These are phyloP conservation scores for Clunio marinus DNA, from an alignment of 2,888 invertebrate genomes.

Conservation along the genomic window DNA sequence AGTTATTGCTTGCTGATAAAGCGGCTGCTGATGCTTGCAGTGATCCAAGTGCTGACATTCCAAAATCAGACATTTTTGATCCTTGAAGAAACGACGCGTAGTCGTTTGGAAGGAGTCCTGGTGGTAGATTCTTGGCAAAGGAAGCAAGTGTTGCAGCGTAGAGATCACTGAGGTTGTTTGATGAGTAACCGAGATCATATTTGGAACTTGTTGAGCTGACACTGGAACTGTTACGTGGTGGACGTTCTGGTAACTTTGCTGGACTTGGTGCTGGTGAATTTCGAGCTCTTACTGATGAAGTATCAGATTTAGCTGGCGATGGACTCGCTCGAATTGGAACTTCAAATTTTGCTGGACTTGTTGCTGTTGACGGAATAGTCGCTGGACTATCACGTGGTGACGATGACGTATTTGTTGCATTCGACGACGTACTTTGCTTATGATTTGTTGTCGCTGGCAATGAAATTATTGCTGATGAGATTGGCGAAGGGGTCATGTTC, in stretches of 20 bases:
- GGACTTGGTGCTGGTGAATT: constrained; percentile 55
- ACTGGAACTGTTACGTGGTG: constrained; percentile 22
- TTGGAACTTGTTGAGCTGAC: constrained; percentile 30
- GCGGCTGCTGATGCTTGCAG: constrained; percentile 28
- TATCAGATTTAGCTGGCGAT: constrained; percentile 57
- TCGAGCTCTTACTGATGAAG: constrained; percentile 57
- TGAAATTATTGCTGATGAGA: constrained; percentile 44
- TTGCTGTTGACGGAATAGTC: constrained; percentile 50
- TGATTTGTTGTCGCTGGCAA: constrained; percentile 46
- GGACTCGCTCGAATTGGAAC: constrained; percentile 58
- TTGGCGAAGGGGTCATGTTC: constrained; percentile 51
- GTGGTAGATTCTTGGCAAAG: constrained; percentile 48
- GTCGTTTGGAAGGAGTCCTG: constrained; percentile 49
- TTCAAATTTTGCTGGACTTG: constrained; percentile 54
- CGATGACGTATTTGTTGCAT: constrained; percentile 43
- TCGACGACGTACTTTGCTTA: constrained; percentile 11
- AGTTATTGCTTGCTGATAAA: constrained; percentile 20
- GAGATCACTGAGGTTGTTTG: constrained; percentile 45
- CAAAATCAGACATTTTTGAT: constrained; percentile 30
- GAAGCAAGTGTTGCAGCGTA: constrained; percentile 51
- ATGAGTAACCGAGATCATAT: constrained; percentile 29
- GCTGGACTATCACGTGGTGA: constrained; percentile 51
- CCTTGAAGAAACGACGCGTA: constrained; percentile 43
- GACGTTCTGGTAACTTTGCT: constrained; percentile 45
- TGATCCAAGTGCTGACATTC: constrained; percentile 36